Evolutionary conservation across 2,797 vertebrate species (phyloP), one percentile per base, ranked within the genome.

Genomic region (Phalanger gymnotis): DNA sequence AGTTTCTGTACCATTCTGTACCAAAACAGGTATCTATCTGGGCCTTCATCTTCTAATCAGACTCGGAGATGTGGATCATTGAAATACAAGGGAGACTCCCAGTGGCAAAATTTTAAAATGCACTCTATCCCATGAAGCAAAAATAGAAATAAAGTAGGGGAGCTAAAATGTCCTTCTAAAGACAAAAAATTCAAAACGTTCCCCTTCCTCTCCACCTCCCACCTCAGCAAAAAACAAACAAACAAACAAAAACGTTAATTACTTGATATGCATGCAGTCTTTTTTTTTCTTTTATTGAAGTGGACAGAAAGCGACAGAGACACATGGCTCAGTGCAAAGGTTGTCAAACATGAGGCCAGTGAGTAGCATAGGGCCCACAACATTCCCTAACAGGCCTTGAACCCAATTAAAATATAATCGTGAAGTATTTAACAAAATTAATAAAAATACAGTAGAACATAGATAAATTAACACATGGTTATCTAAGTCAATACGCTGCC

Each of bases 51-150:
- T 95, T 53, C 92, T 54, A n/a, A 25, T 3, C n/a, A 22, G 4
- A 0, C 52, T 61, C 19, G 1, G 25, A n/a, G 73, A 95, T 19
- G 13, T 12, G n/a, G 92, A 91, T 89, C 22, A 90, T 55, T 53
- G 47, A 95, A 96, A 96, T 91, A 47, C 94, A 96, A 95, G 96
- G 93, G 94, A 90, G 94, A 93, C 96, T 56, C 54, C 95, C 56
- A 93, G 95, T 96, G 96, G 93, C 66, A 55, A 95, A 90, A 10
- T 52, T 31, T 31, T 57, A 34, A 90, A 89, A 51, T 95, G 55
- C 57, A 61, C 28, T 55, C 19, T 54, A 91, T 53, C 56, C 25
- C 51, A 16, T 57, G 91, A 94, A 58, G 31, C 7, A 93, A 53
- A 94, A 58, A 28, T 22, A 57, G n/a, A 56, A 90, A 28, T 56